These are phyloP conservation scores for Rhea pennata DNA, from an alignment of 2,113 vertebrate genomes.

Conservation along the genomic window DNA sequence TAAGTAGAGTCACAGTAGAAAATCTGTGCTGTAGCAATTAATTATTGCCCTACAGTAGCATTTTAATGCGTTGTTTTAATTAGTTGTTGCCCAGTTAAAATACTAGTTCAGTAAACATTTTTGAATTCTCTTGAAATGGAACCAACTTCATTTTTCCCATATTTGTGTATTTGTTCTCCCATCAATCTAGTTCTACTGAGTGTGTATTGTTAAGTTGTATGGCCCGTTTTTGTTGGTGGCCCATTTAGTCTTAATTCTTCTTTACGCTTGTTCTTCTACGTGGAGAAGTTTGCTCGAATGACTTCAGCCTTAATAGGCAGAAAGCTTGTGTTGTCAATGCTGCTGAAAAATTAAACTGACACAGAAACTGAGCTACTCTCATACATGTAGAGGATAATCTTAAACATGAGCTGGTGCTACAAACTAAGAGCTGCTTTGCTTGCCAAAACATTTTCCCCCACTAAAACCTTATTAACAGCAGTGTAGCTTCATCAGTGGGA, in stretches of 20 bases:
- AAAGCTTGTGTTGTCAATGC: neutral
- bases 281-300: neutral
- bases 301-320: neutral
- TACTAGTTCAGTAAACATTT: neutral
- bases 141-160: neutral
- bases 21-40: neutral
- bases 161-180: neutral
- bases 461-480: slow-evolving; percentile 29
- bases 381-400: neutral
- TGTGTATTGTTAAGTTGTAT: neutral
- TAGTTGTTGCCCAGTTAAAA: neutral
- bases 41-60: neutral
- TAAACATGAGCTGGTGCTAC: neutral
- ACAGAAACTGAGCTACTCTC: neutral
- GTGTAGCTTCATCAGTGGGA: neutral
- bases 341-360: neutral
- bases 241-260: slow-evolving; percentile 1
- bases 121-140: neutral
- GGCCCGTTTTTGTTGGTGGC: neutral
- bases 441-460: neutral
- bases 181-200: neutral
- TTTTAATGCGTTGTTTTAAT: neutral
- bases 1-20: neutral
- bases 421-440: neutral
- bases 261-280: neutral